phyloP scores from a whole-genome alignment of 2,888 invertebrate species.

The Drosophila merina region DNA sequence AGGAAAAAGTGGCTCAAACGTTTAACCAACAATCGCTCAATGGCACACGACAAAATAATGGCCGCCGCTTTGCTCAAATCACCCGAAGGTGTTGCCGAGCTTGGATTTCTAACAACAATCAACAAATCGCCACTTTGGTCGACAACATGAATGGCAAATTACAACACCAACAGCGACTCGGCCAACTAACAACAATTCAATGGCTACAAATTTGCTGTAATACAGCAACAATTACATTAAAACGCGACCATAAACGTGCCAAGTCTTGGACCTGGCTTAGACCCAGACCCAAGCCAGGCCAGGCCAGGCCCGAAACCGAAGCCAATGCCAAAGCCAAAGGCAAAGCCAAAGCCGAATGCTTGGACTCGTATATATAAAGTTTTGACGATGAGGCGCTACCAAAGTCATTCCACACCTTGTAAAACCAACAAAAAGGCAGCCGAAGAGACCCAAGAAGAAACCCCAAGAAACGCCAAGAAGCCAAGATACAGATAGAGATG shows the following conservation, averaged over 20 bases:
- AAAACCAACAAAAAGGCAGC: constrained; percentile 70
- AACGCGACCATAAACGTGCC: constrained; percentile 77
- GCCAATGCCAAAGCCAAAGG: constrained; percentile 27
- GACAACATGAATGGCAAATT: constrained; percentile 78
- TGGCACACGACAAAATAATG: constrained; percentile 67
- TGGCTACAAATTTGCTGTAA: constrained; percentile 77
- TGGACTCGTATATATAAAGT: constrained; percentile 48
- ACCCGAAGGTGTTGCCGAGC: constrained; percentile 47
- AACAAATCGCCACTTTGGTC: constrained; percentile 70
- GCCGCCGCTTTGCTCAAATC: constrained; percentile 59
- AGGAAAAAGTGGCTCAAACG: constrained; percentile 16
- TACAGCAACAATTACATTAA: constrained; percentile 82
- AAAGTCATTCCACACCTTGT: constrained; percentile 81
- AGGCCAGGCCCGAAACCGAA: constrained; percentile 57
- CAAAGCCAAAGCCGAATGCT: constrained; percentile 18
- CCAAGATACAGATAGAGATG: constrained; percentile 29
- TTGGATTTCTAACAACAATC: constrained; percentile 61
- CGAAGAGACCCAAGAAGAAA: constrained; percentile 41
- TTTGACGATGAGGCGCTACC: constrained; percentile 76
- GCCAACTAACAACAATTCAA: constrained; percentile 50
- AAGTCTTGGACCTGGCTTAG: constrained; percentile 50
- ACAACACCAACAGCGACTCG: constrained; percentile 48
- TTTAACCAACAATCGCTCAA: constrained; percentile 24
- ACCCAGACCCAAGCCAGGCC: neutral
- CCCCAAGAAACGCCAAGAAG: constrained; percentile 14